Evolutionary conservation across 2,888 invertebrate species (phyloP).

Genomic region (Phrixothrix hirtus): DNA sequence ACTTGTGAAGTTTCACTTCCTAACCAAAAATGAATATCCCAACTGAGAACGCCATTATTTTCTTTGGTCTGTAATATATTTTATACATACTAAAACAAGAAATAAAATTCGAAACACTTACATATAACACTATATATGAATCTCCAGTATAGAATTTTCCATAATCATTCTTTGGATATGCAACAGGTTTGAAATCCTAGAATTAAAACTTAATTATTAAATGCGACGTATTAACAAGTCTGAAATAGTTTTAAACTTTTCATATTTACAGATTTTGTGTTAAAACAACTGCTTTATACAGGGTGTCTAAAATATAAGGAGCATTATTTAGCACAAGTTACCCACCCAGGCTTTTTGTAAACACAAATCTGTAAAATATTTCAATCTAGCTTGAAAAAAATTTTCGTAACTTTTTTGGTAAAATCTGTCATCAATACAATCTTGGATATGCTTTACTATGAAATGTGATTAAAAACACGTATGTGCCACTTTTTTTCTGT

Average conservation of each 20-base stretch:
- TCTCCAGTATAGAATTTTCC: constrained; percentile 68
- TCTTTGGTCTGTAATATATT: constrained; percentile 69
- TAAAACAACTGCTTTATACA: too few relatives aligned
- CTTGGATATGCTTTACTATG: too few relatives aligned
- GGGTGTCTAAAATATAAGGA: too few relatives aligned
- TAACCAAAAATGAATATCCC: constrained; percentile 90
- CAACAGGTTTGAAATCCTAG: constrained; percentile 79
- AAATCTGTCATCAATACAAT: too few relatives aligned
- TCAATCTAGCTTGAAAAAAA: too few relatives aligned
- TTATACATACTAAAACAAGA: not conserved
- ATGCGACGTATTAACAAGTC: not conserved
- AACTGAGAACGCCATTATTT: constrained; percentile 66
- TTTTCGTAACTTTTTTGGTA: too few relatives aligned
- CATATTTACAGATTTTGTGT: not conserved
- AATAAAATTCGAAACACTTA: constrained; percentile 56
- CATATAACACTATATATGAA: constrained; percentile 79
- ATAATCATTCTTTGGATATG: constrained; percentile 70
- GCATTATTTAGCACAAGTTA: too few relatives aligned
- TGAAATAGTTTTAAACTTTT: not conserved
- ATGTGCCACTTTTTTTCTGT: too few relatives aligned
- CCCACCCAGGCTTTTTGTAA: too few relatives aligned
- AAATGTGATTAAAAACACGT: too few relatives aligned
- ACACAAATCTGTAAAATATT: too few relatives aligned
- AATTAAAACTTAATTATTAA: constrained; percentile 14
- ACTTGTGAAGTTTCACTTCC: constrained; percentile 76